Evolutionary conservation across 2,797 vertebrate species (phyloP).

Genomic region (Lithobates pipiens): DNA sequence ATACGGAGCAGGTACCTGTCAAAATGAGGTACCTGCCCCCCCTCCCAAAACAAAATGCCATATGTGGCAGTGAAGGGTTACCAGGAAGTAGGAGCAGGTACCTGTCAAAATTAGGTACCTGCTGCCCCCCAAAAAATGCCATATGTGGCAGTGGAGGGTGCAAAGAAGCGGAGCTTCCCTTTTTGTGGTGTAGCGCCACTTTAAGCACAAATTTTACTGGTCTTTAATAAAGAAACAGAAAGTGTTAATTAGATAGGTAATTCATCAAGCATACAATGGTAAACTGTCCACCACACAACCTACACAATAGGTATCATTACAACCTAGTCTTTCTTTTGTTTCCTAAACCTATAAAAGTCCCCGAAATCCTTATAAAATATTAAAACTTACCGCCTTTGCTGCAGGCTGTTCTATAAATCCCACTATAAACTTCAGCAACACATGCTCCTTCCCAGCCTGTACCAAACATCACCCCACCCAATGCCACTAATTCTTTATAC

Average conservation of each 20-base stretch:
- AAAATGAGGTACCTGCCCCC: too few relatives aligned
- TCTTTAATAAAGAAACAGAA: neutral
- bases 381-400: neutral
- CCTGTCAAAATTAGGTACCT: too few relatives aligned
- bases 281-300: neutral
- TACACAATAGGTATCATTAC: neutral
- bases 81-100: too few relatives aligned
- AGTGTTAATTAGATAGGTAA: neutral
- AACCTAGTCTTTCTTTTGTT: neutral
- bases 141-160: too few relatives aligned
- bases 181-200: too few relatives aligned
- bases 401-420: constrained; percentile 16
- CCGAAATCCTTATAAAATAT: neutral
- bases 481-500: neutral
- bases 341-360: neutral
- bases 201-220: too few relatives aligned
- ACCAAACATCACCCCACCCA: constrained; percentile 15
- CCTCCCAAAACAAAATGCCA: too few relatives aligned
- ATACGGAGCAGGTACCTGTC: too few relatives aligned
- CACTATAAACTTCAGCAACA: neutral
- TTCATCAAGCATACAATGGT: neutral
- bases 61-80: too few relatives aligned
- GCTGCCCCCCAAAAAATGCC: too few relatives aligned
- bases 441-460: neutral
- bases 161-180: too few relatives aligned